Base-by-base conservation (phyloP, 2,113 vertebrate species). In the Thalassarche chlororhynchos region DNA sequence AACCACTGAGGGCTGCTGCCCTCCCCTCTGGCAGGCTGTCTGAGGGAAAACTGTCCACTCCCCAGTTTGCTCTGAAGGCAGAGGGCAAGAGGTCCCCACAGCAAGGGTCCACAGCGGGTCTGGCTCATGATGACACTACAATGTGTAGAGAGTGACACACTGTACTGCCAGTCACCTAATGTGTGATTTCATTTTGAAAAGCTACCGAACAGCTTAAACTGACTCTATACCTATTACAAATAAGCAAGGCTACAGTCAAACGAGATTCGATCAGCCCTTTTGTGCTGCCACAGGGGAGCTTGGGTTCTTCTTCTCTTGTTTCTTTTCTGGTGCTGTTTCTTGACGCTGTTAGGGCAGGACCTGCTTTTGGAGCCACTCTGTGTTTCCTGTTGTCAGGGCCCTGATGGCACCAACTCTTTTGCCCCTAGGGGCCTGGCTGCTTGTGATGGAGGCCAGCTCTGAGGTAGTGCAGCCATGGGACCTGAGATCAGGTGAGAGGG, bases 401-500 rank as follows among this genome's bases (percentile, higher is more conserved):
- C 6, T 51, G 20, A 26, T 29, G 29, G 5, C 17, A 25, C 28
- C 13, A 51, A 29, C 8, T 57, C 14, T 51, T 88, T 57, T 62
- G 2, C 6, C 8, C 14, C 6, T 5, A 7, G 14, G 11, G 7
- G 5, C 28, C 14, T 66, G 58, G 8, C 25, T 68, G 9, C 16
- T 20, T 47, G 38, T 51, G n/a, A 36, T 49, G 38, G 12, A 57
- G 34, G 12, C 8, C 26, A 52, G 42, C 10, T 61, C n/a, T 54
- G 18, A 60, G 25, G 13, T 3, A 1, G 17, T 16, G 9, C 6
- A 47, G 46, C 24, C 32, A 21, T 4, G 1, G 24, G 19, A 70
- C 13, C 20, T 0, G 2, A 38, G 21, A 42, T 5, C 5, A 3
- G 7, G 12, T 26, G 34, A 40, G 15, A 42, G 20, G 1, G 6